phyloP scores from a whole-genome alignment of 2,888 invertebrate species.

The Atethmia centrago region DNA sequence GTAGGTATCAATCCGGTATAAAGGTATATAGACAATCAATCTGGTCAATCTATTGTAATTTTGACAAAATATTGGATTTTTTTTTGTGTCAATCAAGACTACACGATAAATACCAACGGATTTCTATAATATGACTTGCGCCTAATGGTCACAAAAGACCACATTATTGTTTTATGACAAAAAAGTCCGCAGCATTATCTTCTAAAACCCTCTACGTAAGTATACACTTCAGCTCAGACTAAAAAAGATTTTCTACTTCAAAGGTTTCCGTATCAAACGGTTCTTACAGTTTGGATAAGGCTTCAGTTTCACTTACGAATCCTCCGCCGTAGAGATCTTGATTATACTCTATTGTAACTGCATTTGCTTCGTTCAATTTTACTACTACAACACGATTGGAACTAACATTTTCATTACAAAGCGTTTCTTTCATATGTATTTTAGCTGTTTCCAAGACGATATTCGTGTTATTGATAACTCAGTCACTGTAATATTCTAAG shows the following conservation, averaged over 20 bases:
- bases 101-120: background rate
- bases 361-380: constrained; percentile 46
- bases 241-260: constrained; percentile 15
- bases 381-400: constrained; percentile 4
- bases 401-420: constrained; percentile 7
- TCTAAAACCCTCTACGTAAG: background rate
- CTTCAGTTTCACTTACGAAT: constrained; percentile 56
- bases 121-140: background rate
- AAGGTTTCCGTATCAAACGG: constrained; percentile 32
- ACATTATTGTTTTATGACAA: no score
- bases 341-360: constrained; percentile 49
- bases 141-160: background rate
- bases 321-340: constrained; percentile 39
- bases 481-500: background rate
- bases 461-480: background rate
- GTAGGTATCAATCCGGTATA: no score
- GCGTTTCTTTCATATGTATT: background rate
- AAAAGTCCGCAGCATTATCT: no score
- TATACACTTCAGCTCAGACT: background rate
- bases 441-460: background rate
- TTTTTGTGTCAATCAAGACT: background rate
- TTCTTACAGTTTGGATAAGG: constrained; percentile 30
- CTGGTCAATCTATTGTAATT: background rate
- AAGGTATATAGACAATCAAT: background rate
- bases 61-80: background rate